phyloP scores from a whole-genome alignment of 2,797 vertebrate species.

The Galagoides demidoff region DNA sequence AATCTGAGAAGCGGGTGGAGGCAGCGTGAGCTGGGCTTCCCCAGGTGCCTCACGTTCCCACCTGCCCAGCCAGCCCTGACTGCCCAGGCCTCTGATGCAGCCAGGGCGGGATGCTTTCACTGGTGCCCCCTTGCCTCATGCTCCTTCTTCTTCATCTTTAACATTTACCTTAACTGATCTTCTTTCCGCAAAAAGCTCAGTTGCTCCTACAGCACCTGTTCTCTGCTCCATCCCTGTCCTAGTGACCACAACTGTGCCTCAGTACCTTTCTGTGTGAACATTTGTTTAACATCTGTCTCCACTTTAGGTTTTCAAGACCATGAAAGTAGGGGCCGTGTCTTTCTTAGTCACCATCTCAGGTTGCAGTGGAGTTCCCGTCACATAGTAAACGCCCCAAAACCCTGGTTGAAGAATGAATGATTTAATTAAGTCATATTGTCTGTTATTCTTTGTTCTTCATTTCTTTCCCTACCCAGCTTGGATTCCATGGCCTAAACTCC shows the following conservation, averaged over 20 bases:
- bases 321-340: background rate
- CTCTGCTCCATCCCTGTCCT: background rate
- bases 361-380: background rate
- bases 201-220: background rate
- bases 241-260: background rate
- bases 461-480: background rate
- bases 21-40: background rate
- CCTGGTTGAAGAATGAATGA: background rate
- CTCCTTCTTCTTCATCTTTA: background rate
- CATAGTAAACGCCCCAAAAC: background rate
- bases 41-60: accelerated
- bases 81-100: background rate
- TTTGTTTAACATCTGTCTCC: conserved; percentile 12
- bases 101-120: background rate
- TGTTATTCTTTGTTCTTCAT: background rate
- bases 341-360: background rate
- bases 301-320: background rate
- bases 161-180: background rate
- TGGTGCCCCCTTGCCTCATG: background rate
- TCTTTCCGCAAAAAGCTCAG: background rate
- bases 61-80: background rate
- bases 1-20: background rate
- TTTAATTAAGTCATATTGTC: background rate
- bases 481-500: background rate
- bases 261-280: background rate